Evolutionary conservation across 2,888 invertebrate species (phyloP).

Genomic region (Tenthredo notha): DNA sequence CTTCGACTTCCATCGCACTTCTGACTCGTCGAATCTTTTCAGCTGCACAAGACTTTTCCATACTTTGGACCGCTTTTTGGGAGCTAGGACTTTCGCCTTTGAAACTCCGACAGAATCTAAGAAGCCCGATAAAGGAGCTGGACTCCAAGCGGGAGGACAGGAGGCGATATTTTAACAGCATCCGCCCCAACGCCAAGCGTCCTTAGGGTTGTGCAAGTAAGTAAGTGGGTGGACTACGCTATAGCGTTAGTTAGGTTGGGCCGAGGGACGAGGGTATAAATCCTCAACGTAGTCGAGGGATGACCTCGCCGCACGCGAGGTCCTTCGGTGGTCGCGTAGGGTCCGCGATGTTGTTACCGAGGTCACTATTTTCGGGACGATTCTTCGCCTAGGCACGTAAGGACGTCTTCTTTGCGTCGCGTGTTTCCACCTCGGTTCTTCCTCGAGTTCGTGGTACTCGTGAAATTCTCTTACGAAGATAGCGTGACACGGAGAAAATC

Average conservation of each 20-base stretch:
- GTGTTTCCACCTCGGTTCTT: constrained; percentile 21
- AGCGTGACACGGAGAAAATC: constrained; percentile 42
- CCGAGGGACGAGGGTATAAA: constrained; percentile 77
- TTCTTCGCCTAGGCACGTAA: neutral
- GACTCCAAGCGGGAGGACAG: constrained; percentile 59
- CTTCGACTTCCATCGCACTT: constrained; percentile 2
- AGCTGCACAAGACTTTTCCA: neutral
- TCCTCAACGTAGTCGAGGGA: constrained; percentile 76
- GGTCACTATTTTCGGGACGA: constrained; percentile 44
- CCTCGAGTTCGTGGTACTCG: neutral
- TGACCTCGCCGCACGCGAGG: constrained; percentile 75
- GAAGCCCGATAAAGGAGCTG: constrained; percentile 55
- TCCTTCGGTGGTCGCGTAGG: constrained; percentile 58
- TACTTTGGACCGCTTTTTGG: neutral
- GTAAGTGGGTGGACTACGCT: constrained; percentile 74
- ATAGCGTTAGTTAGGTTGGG: constrained; percentile 72
- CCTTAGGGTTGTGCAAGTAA: constrained; percentile 69
- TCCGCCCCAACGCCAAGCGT: constrained; percentile 61
- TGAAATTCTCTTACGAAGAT: constrained; percentile 17
- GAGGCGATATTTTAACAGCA: constrained; percentile 76
- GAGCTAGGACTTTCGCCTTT: constrained; percentile 45
- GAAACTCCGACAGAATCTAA: constrained; percentile 45
- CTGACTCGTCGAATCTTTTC: constrained; percentile 7
- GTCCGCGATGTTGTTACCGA: constrained; percentile 36
- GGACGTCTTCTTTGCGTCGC: constrained; percentile 49